A percentile compares a stretch with the other conserved stretches of the same genome.
phyloP scores from a whole-genome alignment of 2,888 invertebrate genomes.

The Theretra japonica region DNA sequence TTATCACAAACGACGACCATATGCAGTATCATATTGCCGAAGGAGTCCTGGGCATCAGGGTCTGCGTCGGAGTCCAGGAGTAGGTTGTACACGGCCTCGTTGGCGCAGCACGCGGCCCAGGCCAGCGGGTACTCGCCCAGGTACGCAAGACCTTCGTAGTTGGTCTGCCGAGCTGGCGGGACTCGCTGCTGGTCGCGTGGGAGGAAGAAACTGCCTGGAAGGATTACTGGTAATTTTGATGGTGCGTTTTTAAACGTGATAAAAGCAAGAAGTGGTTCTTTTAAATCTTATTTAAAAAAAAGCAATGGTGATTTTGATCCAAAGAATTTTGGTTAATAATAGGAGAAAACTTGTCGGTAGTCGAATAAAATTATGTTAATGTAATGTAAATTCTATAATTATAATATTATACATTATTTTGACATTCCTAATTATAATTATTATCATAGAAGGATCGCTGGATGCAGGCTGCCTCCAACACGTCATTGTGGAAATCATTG shows the following conservation, averaged over 20 bases:
- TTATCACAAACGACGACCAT: constrained; percentile 99
- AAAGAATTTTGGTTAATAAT: no score
- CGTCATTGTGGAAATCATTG: no score
- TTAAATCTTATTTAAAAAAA: no score
- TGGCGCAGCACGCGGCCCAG: constrained; percentile 98
- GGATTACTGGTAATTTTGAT: constrained; percentile 1
- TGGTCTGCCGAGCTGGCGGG: constrained; percentile 91
- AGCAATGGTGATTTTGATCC: no score
- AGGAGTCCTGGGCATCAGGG: constrained; percentile 97
- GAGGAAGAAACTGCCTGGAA: constrained; percentile 93
- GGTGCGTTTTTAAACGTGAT: neutral
- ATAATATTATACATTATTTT: no score
- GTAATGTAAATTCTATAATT: no score
- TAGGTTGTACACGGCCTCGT: constrained; percentile 98
- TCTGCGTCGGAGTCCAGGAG: constrained; percentile 96
- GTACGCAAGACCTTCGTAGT: constrained; percentile 98
- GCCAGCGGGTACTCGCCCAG: constrained; percentile 98
- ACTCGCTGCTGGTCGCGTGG: constrained; percentile 96
- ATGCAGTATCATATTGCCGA: constrained; percentile 99
- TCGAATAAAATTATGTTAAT: no score
- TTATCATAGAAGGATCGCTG: no score
- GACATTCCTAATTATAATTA: no score
- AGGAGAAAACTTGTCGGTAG: no score
- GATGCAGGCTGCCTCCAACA: no score
- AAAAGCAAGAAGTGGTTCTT: no score